Base-by-base conservation (phyloP, 2,113 vertebrate species). In the Bos indicus region DNA sequence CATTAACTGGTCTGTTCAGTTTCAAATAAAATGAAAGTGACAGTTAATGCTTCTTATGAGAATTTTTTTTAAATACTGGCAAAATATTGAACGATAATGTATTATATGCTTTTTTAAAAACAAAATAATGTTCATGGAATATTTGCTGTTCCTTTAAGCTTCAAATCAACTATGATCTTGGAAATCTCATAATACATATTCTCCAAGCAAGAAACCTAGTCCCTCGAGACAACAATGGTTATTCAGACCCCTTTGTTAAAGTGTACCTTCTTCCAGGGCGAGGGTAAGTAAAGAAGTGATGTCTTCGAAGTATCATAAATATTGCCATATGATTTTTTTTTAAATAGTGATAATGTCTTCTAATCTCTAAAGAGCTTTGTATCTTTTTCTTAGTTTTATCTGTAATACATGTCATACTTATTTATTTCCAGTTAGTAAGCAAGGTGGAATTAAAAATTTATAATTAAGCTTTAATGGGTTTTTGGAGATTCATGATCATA, bases 181-280 rank as follows among this genome's bases (percentile, higher is more conserved):
- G 99, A 98, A 99, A 99, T 98, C 98, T 99, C 85, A 99, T 99
- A 97, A 99, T 99, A 96, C 99, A 99, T 62, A 99, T 99, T 92
- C 99, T 99, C 97, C 99, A 99, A 99, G 99, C 99, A 96, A 99
- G 99, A 98, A 99, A 99, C 98, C 99, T 99, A 82, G 99, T 99
- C 94, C 99, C 99, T 48, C 99, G 99, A 97, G 99, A 99, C 98
- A 99, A 99, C 98, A 99, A 99, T 11, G 99, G 99, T 91, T 99
- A 99, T 98, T 99, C 99, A 0, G 99, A 99, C 92, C 99, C 99
- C 19, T 99, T 99, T 96, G 99, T 99, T 98, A 99, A 99, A 98
- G 99, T 99, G 93, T 99, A 99, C 98, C 99, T 99, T 91, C 99
- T 99, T 92, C 99, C 99, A 40, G 99, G 99, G n/a, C 99, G 99